Base-by-base conservation (phyloP, 2,888 invertebrate genomes). In the Flexamia atlantica region DNA sequence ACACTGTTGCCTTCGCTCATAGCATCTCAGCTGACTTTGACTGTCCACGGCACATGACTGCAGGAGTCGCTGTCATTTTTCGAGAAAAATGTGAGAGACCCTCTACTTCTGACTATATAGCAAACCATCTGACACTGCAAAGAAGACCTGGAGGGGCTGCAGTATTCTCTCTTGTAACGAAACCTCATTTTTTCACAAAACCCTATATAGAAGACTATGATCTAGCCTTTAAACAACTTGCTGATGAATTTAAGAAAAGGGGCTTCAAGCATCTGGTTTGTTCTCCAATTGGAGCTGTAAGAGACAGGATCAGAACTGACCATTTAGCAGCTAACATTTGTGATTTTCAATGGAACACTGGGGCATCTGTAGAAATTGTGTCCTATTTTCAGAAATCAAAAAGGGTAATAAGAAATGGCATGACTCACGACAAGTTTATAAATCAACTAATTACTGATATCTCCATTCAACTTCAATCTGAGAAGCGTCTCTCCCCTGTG, bases 181-280 rank as follows among this genome's bases (percentile, higher is more conserved):
- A 68, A 23, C 68, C 68, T 68, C 30, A 68, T 14, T 68, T 30
- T 32, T 68, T n/a, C 14, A 32, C 14, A 30, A 68, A 68, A 7
- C 30, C 68, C 14, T 3, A 28, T n/a, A n/a, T 5, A 68, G 4
- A 17, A 20, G 68, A 68, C 17, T 68, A 68, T 12, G 30, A 68
- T 32, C 10, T 68, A 7, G 68, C 68, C 5, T 32, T 30, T 28
- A 5, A 68, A 30, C 30, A 68, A n/a, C 17, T 30, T 4, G 30
- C 17, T 14, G 32, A 68, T 10, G 60, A 81, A 28, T 57, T 46
- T 30, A 81, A 25, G 14, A 68, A 68, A n/a, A 30, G 17, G 30
- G 68, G 68, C 2, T 68, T 68, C 30, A 68, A 68, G n/a, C 68
- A 30, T 5, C 30, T 68, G 30, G 30, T 68, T 30, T 68, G 68